Base-by-base conservation (phyloP, 2,113 vertebrate genomes). In the Eidolon helvum region DNA sequence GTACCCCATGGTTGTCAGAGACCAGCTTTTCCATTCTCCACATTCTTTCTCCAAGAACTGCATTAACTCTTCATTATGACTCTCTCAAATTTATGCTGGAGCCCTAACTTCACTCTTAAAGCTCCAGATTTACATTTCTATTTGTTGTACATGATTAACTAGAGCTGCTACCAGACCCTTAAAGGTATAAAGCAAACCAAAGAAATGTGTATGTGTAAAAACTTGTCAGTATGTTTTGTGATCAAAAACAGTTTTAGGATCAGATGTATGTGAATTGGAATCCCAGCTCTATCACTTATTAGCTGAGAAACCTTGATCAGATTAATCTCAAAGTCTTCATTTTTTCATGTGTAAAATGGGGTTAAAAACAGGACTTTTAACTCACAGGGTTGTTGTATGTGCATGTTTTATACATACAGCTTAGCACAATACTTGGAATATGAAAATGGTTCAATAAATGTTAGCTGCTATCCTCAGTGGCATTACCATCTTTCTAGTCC, bases 241-340 rank as follows among this genome's bases (percentile, higher is more conserved):
- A 85, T 57, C 43, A 90, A 91, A 91, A 96, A 33, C 53, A 88
- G 22, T 83, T 94, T 95, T 77, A 92, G 66, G 55, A 77, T 95
- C 66, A 89, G 24, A 74, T n/a, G n/a, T 38, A 59, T 38, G 40
- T 89, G 30, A 69, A 91, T 79, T 24, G 65, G 48, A 94, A 88
- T 95, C 40, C 30, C 45, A 68, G 38, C 84, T 91, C 45, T 68
- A 43, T 85, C 48, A 79, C 18, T 69, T 87, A 68, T 48, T 71
- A 77, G 53, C 57, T 88, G 38, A 66, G 16, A 83, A 38, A 88
- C 24, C 43, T 72, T 88, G 30, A 91, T 57, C 33, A 93, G 74
- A 92, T 93, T 91, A 90, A 94, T 78, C 22, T 77, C 30, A 84
- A 84, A 50, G 65, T 86, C 53, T 87, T 75, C 63, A 77, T 78